Evolutionary conservation across 2,888 invertebrate genomes (phyloP), one percentile per base, ranked within the genome.

Genomic region (Andrena trimmerana): DNA sequence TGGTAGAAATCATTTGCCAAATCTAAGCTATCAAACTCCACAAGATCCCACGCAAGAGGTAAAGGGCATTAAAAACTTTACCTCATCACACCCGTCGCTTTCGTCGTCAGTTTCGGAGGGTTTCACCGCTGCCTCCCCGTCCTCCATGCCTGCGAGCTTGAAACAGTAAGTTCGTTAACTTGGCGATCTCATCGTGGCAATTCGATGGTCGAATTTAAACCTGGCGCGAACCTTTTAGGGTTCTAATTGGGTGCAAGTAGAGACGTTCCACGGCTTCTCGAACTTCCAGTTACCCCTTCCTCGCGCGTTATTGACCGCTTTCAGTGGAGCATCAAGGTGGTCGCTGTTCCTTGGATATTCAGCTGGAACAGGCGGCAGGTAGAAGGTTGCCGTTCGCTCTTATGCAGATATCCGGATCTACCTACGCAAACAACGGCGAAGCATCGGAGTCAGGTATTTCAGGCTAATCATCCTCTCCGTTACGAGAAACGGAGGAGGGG

Each of bases 401-500:
- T 78, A 83, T 82, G 88, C 84, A 84, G 82, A 88, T 57, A 57
- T 86, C 82, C 78, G 86, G 79, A 84, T 88, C 86, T 75, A 71
- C 82, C 86, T 88, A 88, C 86, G 88, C 87, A 88, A 57, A 73
- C 73, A 65, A 68, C 69, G 31, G 13, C 10, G 33, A 27, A 24
- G 60, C 62, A 13, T 50, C 54, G 60, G 42, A 59, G 57, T 0
- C 80, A 60, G 59, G 29, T 83, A 77, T 85, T 87, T 81, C 57
- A 83, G 29, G 62, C 78, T 79, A 88, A 88, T 86, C 86, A 63
- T 16, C 66, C 72, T 65, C 67, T 54, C 88, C 60, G 78, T 81
- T 88, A 79, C 76, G 71, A 77, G 78, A 66, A 78, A 70, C 60
- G 50, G 20, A 2, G 20, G 16, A 16, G 8, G 62, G 20, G 20